Base-by-base conservation (phyloP, 64 coral and sea anemone genomes). In the Anthopleura sola region DNA sequence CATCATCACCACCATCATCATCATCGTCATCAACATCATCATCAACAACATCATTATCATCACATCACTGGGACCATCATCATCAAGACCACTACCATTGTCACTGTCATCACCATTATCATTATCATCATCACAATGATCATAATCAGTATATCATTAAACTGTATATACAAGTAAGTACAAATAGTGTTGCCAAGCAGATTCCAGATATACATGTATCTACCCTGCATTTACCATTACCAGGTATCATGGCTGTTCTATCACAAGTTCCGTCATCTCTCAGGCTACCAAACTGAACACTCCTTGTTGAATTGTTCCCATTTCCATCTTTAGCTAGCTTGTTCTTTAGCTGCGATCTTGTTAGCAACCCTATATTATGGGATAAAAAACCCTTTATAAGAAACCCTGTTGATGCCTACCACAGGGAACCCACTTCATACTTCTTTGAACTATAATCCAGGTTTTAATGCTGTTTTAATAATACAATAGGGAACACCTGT, bases 261-360 rank as follows among this genome's bases (percentile, higher is more conserved):
- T 79, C 76, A 48, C 36, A 21, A 11, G 76, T 71, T 17, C 34
- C 66, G 23, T 34, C 39, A 79, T 2, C 37, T 16, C 44, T 79
- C 3, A 44, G 0, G 6, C 37, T 18, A 16, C 21, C 76, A 44
- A 13, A 28, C 66, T 71, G 66, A 71, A 16, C 13, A 71, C 16
- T 32, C 66, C 29, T 71, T 0, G 66, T 71, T 6, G 29, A 32
- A 71, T 71, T 11, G 11, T 71, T 71, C 13, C 29, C 66, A 71
- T 31, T 36, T 12, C 66, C 66, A 71, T 79, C 44, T 79, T 44
- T 44, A 23, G 37, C 38, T 24, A 48, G 31, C 17, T 79, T 79
- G 37, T 44, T 44, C 76, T 79, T 79, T 44, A 79, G 16, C 44
- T 79, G 76, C 24, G 76, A 79, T 47, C 76, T 79, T 47, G 76